Conservation (phyloP, 2,113 vertebrate genomes). For the Myotis davidii region DNA sequence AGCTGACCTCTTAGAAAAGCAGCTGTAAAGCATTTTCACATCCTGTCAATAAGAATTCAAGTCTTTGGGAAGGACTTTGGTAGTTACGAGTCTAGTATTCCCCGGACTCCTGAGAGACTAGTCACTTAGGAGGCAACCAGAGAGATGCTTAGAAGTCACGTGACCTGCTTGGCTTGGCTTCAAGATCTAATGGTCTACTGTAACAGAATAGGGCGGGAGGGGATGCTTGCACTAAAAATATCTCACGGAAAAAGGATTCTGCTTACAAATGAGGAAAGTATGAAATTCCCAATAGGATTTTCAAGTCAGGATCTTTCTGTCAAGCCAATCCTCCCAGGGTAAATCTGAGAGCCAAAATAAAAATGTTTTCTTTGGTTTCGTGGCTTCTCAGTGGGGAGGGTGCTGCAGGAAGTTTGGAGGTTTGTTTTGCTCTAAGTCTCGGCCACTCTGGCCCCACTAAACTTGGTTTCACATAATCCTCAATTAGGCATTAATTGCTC, state of each 20-base stretch:
- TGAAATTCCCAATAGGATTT: slow-evolving; percentile 79
- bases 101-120: slow-evolving; percentile 70
- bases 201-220: slow-evolving; percentile 79
- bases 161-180: slow-evolving; percentile 78
- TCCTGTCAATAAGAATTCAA: background rate
- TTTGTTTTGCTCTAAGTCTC: background rate
- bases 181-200: slow-evolving; percentile 80
- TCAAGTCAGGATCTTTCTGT: slow-evolving; percentile 71
- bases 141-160: slow-evolving; percentile 81
- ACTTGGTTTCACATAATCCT: slow-evolving; percentile 14
- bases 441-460: background rate
- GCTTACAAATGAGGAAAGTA: slow-evolving; percentile 79
- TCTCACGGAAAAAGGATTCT: slow-evolving; percentile 81
- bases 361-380: slow-evolving; percentile 41
- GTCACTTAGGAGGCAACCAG: slow-evolving; percentile 70
- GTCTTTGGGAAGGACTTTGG: slow-evolving; percentile 47
- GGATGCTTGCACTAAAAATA: slow-evolving; percentile 84
- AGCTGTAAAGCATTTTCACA: slow-evolving; percentile 25
- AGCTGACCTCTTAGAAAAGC: background rate
- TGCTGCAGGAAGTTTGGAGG: background rate
- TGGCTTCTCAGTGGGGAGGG: background rate
- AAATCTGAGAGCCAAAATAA: slow-evolving; percentile 47
- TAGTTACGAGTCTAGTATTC: slow-evolving; percentile 47
- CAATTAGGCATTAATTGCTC: slow-evolving; percentile 79
- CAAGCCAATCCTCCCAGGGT: slow-evolving; percentile 50